These are phyloP conservation scores for Bambusicola thoracicus DNA, from an alignment of 2,113 vertebrate species.

Conservation along the genomic window DNA sequence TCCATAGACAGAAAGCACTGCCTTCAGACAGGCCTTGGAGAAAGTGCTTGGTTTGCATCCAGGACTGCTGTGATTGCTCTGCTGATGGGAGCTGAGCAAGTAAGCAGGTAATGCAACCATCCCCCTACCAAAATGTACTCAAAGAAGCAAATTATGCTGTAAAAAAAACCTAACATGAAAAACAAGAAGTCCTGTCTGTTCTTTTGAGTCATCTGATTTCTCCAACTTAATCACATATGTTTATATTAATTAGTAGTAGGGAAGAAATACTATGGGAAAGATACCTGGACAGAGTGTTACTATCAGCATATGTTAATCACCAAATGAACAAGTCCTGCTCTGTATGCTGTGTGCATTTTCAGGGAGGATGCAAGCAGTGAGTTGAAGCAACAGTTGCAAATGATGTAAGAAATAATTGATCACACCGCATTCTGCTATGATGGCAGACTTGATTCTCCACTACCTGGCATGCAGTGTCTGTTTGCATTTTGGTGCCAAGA, in stretches of 20 bases:
- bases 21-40: neutral
- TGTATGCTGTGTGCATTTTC: neutral
- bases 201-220: neutral
- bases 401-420: neutral
- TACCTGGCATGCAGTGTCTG: neutral
- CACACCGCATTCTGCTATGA: neutral
- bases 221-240: accelerated
- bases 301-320: neutral
- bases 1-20: neutral
- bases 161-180: neutral
- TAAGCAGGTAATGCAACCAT: neutral
- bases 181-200: neutral
- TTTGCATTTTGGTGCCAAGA: neutral
- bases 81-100: neutral
- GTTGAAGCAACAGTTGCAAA: neutral
- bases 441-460: neutral
- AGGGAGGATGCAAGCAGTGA: neutral
- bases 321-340: neutral
- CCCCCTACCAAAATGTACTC: neutral
- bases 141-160: neutral
- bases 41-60: no score
- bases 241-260: neutral
- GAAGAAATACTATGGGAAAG: neutral
- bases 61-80: neutral
- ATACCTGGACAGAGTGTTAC: neutral